Percentiles rank a stretch among this genome's conserved stretches.
These are phyloP conservation scores for Melanerpes formicivorus DNA, from an alignment of 2,113 vertebrate species.

Conservation along the genomic window DNA sequence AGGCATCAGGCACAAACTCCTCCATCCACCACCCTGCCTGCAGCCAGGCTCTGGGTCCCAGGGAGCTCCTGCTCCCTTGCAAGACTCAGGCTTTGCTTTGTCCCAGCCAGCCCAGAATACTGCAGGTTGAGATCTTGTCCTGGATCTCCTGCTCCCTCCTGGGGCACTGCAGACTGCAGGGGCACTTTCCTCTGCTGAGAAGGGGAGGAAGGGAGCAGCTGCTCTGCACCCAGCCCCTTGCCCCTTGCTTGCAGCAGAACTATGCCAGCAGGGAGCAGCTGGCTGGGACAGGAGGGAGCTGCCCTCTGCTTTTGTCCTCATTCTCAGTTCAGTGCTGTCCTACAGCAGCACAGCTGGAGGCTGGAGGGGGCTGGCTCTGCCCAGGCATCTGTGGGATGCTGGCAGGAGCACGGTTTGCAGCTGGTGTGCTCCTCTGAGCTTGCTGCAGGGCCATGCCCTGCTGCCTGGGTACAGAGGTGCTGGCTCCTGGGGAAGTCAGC, in stretches of 20 bases:
- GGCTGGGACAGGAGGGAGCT: not conserved
- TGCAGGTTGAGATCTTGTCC: not conserved
- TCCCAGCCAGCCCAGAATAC: not conserved
- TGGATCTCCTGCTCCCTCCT: not conserved
- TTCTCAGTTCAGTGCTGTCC: not conserved
- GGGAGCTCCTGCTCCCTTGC: not conserved
- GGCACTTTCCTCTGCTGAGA: not conserved
- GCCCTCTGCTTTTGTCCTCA: not conserved
- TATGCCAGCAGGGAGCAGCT: not conserved
- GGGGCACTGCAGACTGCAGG: not conserved
- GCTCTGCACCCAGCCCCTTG: not conserved
- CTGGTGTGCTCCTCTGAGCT: not conserved
- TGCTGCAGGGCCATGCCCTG: not conserved
- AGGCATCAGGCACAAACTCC: not conserved
- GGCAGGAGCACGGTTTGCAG: not conserved
- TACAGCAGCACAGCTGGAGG: not conserved
- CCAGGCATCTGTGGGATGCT: not conserved
- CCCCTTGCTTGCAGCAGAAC: not conserved
- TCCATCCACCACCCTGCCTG: not conserved
- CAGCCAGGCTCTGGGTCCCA: not conserved
- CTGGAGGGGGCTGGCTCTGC: not conserved
- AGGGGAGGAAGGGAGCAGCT: not conserved
- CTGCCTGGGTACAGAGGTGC: not conserved
- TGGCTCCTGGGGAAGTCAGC: not conserved
- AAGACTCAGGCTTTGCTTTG: not conserved